Evolutionary conservation across 2,888 invertebrate species (phyloP).

Genomic region (Aleiodes testaceus): DNA sequence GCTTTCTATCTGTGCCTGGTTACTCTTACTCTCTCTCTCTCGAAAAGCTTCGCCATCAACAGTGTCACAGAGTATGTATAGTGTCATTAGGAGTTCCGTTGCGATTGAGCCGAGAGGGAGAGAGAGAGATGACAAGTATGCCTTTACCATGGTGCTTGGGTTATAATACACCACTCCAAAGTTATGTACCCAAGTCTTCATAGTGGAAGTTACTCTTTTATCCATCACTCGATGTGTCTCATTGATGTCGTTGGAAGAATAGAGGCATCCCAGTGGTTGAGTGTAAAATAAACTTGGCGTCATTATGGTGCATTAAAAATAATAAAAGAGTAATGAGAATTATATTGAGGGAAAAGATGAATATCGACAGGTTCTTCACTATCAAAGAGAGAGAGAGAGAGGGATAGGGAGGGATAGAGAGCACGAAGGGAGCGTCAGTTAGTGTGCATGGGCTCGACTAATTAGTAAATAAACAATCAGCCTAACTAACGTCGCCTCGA

Average conservation of each 20-base stretch:
- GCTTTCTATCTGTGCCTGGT: slow-evolving; percentile 51
- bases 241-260: slow-evolving; percentile 57
- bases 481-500: slow-evolving; percentile 53
- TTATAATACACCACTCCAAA: slow-evolving; percentile 33
- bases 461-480: slow-evolving; percentile 54
- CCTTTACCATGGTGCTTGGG: slow-evolving; percentile 30
- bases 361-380: slow-evolving; percentile 26
- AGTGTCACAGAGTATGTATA: slow-evolving; percentile 29
- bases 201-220: slow-evolving; percentile 5
- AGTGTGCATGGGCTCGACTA: slow-evolving; percentile 41
- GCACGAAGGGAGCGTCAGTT: not conserved
- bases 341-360: slow-evolving; percentile 6
- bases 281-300: slow-evolving; percentile 59
- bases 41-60: slow-evolving; percentile 28
- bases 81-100: slow-evolving; percentile 50
- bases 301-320: slow-evolving; percentile 2
- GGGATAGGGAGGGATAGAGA: not conserved
- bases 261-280: slow-evolving; percentile 55
- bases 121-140: slow-evolving; percentile 13
- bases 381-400: slow-evolving; percentile 23
- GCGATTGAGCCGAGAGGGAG: slow-evolving; percentile 52
- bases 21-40: slow-evolving; percentile 26
- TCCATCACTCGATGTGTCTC: slow-evolving; percentile 49
- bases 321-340: slow-evolving; percentile 25
- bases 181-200: slow-evolving; percentile 30